A percentile compares a stretch with the other conserved stretches of the same genome.
Conservation (phyloP, 1,140 invertebrate genomes). For the Drosophila busckii region DNA sequence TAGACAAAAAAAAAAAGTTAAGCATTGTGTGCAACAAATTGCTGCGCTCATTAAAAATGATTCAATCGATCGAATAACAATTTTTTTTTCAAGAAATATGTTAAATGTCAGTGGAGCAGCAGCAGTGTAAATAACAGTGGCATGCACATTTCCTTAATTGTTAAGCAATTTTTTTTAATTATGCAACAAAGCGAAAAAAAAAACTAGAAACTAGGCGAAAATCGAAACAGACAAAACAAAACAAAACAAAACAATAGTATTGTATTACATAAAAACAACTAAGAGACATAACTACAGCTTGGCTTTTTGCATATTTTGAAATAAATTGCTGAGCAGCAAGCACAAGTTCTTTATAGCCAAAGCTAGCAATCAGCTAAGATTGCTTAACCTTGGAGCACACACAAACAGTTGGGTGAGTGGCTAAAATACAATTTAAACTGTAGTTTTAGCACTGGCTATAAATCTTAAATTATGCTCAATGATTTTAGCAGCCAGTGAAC, state of each 20-base stretch:
- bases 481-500: too few relatives aligned
- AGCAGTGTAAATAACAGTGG: slow-evolving; percentile 42
- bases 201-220: slow-evolving; percentile 39
- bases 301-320: slow-evolving; percentile 2
- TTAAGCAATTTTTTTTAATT: slow-evolving; percentile 28
- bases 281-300: background rate
- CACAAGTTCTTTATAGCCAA: too few relatives aligned
- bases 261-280: slow-evolving; percentile 19
- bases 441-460: too few relatives aligned
- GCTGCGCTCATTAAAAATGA: slow-evolving; percentile 39
- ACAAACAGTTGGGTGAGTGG: too few relatives aligned
- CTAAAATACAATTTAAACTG: too few relatives aligned
- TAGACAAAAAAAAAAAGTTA: slow-evolving; percentile 4
- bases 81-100: slow-evolving; percentile 28
- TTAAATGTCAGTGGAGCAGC: slow-evolving; percentile 48
- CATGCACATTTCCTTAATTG: slow-evolving; percentile 51
- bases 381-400: too few relatives aligned
- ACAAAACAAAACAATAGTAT: background rate
- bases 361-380: too few relatives aligned
- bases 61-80: slow-evolving; percentile 33
- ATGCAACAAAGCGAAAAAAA: slow-evolving; percentile 28
- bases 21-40: slow-evolving; percentile 8
- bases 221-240: slow-evolving; percentile 6
- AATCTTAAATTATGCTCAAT: too few relatives aligned
- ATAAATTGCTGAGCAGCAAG: too few relatives aligned